Conservation (phyloP, 1,140 invertebrate genomes). For the Amyelois transitella region DNA sequence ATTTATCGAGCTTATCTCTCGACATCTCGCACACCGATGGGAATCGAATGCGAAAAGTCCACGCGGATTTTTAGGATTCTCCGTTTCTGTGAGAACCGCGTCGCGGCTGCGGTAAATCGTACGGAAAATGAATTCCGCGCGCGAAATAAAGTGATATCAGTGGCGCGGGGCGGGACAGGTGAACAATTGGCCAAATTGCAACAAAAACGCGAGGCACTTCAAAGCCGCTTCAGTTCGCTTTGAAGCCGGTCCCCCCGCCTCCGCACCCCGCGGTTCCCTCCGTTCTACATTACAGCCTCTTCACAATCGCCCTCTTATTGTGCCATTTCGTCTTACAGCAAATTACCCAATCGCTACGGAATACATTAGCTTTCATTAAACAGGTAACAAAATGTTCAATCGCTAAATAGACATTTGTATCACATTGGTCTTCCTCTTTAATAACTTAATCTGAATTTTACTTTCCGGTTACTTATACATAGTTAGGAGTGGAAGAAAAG, state of each 20-base stretch:
- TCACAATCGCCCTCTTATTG: background rate
- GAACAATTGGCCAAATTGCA: slow-evolving; percentile 34
- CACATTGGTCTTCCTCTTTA: no score
- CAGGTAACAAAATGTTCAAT: background rate
- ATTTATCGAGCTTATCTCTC: slow-evolving; percentile 62
- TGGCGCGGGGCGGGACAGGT: slow-evolving; percentile 13
- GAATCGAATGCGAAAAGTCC: slow-evolving; percentile 44
- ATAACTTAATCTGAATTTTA: background rate
- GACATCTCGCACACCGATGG: slow-evolving; percentile 47
- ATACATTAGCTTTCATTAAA: background rate
- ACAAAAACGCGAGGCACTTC: slow-evolving; percentile 27
- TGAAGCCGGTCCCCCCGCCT: background rate
- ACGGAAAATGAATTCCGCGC: slow-evolving; percentile 15
- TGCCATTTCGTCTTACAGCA: background rate
- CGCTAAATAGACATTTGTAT: background rate
- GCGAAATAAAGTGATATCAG: slow-evolving; percentile 27
- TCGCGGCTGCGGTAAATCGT: slow-evolving; percentile 13
- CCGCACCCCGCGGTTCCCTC: background rate
- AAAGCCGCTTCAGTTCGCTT: slow-evolving; percentile 21
- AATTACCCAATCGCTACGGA: background rate
- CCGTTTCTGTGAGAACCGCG: slow-evolving; percentile 43
- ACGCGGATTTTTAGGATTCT: slow-evolving; percentile 49
- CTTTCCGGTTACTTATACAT: background rate
- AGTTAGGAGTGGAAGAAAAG: no score
- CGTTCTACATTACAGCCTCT: background rate